A percentile compares a stretch with the other conserved stretches of the same genome.
phyloP scores from a whole-genome alignment of 2,797 vertebrate species.

The Meda fulgida region DNA sequence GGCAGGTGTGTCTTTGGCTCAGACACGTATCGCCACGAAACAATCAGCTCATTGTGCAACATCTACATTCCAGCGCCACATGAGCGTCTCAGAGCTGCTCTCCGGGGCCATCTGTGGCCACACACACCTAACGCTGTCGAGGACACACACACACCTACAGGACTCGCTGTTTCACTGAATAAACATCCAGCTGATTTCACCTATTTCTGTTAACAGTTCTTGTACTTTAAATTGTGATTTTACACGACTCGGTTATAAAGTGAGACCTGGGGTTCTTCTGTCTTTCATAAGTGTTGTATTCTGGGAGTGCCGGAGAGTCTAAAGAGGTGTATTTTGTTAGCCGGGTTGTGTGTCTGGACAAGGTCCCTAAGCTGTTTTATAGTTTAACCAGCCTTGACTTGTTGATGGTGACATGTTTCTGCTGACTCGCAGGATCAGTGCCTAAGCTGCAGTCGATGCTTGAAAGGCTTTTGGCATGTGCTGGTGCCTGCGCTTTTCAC shows the following conservation, averaged over 20 bases:
- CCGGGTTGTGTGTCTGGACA: constrained; percentile 81
- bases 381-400: constrained; percentile 91
- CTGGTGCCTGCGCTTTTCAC: constrained; percentile 94
- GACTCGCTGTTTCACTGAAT: neutral
- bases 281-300: constrained; percentile 36
- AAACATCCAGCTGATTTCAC: constrained; percentile 6
- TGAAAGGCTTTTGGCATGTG: constrained; percentile 95
- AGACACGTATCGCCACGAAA: constrained; percentile 77
- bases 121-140: no score
- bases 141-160: neutral
- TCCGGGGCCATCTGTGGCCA: constrained; percentile 70
- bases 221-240: neutral
- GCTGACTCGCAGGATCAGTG: constrained; percentile 85
- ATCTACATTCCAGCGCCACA: constrained; percentile 75
- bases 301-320: constrained; percentile 55
- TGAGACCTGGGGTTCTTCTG: neutral
- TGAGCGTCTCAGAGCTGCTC: constrained; percentile 69
- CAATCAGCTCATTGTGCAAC: constrained; percentile 85
- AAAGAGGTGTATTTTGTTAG: constrained; percentile 71
- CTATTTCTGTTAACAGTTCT: neutral
- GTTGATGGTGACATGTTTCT: constrained; percentile 93
- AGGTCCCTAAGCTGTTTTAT: constrained; percentile 86
- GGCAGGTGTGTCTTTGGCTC: constrained; percentile 85
- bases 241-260: neutral
- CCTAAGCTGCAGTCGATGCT: constrained; percentile 89